Base-by-base conservation (phyloP, 2,888 invertebrate species). In the Nesidiocoris tenuis region DNA sequence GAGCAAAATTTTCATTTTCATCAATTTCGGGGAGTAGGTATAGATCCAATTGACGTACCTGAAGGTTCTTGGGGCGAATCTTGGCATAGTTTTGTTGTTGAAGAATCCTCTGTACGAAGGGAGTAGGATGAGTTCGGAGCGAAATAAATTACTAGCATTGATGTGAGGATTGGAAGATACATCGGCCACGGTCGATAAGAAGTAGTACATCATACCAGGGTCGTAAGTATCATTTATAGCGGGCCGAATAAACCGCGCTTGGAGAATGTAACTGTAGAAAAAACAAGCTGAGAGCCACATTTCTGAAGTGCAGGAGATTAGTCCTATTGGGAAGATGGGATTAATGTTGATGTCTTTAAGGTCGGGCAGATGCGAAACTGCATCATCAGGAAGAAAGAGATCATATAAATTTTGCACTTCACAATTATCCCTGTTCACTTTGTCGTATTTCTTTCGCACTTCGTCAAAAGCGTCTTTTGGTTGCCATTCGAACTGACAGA, bases 171-270 rank as follows among this genome's bases (percentile, higher is more conserved):
- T 97, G 0, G 96, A 89, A 0, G 97, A 93, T 0, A 98, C 94
- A 83, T 98, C 98, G 0, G 98, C 96, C 0, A 96, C 93, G 0
- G 95, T 92, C 0, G 97, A 96, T 61, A 98, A 85, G 83, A 96
- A 96, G 82, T 96, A 96, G 82, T 98, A 98, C 95, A 97, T 95
- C 91, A 98, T 94, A 72, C 98, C 98, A 0, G 98, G 98, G 85
- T 98, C 97, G 81, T 95, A 94, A 0, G 95, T 94, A 81, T 95
- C 94, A 82, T 94, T 95, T 21, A 93, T 94, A 0, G 93, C 94
- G 0, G 95, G 95, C 24, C 95, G 86, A 80, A 95, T 95, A 81
- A 95, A 94, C 79, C 96, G 87, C 23, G 94, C 93, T 83, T 96
- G 96, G 0, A 96, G 87, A 76, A 96, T 94, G 81, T 95, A 96